phyloP scores from a whole-genome alignment of 2,888 invertebrate species.

The Caenorhabditis imperialis region DNA sequence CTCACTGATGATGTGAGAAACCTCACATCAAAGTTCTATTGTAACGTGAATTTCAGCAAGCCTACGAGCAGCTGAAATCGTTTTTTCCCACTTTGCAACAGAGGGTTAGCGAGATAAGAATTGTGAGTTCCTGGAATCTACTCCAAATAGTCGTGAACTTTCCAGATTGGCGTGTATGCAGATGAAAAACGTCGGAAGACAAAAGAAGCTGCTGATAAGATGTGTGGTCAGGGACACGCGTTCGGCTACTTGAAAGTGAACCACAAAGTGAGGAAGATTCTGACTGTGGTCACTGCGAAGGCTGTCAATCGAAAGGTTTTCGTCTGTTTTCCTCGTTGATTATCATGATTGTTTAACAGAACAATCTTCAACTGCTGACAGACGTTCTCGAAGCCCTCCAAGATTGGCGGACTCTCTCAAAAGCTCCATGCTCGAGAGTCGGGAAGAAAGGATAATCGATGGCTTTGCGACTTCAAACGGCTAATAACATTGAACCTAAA shows the following conservation, averaged over 20 bases:
- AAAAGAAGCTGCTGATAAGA: constrained; percentile 15
- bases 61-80: constrained; percentile 29
- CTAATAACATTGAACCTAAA: no score
- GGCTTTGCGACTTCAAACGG: no score
- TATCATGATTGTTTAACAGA: constrained; percentile 10
- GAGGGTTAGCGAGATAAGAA: constrained; percentile 28
- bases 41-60: constrained; percentile 29
- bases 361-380: constrained; percentile 18
- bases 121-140: constrained; percentile 2
- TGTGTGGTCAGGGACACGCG: constrained; percentile 30
- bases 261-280: constrained; percentile 21
- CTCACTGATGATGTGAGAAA: constrained; percentile 42
- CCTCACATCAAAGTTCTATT: no score
- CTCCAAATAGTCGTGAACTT: not conserved
- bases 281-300: constrained; percentile 1
- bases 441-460: not conserved
- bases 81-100: constrained; percentile 29
- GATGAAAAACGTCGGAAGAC: constrained; percentile 6
- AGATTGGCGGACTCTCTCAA: constrained; percentile 17
- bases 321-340: no score
- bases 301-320: constrained; percentile 9
- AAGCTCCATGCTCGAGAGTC: constrained; percentile 16
- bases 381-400: constrained; percentile 4
- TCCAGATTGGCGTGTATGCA: constrained; percentile 20
- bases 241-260: constrained; percentile 7